Percentiles rank a stretch among this genome's conserved stretches.
Evolutionary conservation across 1,140 invertebrate genomes (phyloP).

Genomic region (Danaus plexippus): DNA sequence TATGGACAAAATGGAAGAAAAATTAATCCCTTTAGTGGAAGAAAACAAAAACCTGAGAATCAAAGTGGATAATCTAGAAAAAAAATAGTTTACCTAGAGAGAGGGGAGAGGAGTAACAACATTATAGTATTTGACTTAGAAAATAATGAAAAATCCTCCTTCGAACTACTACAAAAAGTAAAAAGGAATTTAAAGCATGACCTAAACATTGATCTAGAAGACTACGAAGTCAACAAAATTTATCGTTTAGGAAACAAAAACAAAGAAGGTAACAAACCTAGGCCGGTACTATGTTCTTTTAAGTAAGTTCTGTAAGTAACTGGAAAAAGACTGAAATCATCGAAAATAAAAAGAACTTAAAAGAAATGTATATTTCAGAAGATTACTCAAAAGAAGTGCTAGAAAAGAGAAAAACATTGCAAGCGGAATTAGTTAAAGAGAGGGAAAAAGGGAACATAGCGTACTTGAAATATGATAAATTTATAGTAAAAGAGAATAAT

Average conservation of each 20-base stretch:
- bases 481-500: conserved; percentile 10
- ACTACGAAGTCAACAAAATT: conserved; percentile 20
- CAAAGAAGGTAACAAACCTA: conserved; percentile 7
- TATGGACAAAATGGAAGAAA: conserved; percentile 22
- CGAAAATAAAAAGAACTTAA: too few relatives aligned
- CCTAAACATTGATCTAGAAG: conserved; percentile 13
- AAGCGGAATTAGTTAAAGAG: too few relatives aligned
- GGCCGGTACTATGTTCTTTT: too few relatives aligned
- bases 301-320: too few relatives aligned
- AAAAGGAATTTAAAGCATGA: conserved; percentile 13
- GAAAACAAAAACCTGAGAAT: conserved; percentile 22
- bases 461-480: conserved; percentile 22
- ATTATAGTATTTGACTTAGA: conserved; percentile 16
- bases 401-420: too few relatives aligned
- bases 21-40: conserved; percentile 16
- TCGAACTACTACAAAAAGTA: conserved; percentile 6
- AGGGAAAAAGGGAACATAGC: too few relatives aligned
- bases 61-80: conserved; percentile 12
- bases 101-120: conserved; percentile 15
- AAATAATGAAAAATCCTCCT: conserved; percentile 16
- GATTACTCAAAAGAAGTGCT: too few relatives aligned
- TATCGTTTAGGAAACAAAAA: conserved; percentile 13
- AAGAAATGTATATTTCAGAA: too few relatives aligned
- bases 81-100: conserved; percentile 13
- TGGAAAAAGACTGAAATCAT: too few relatives aligned